A percentile compares a stretch with the other conserved stretches of the same genome.
phyloP scores from a whole-genome alignment of 2,797 vertebrate genomes.

The Alectoris magna region DNA sequence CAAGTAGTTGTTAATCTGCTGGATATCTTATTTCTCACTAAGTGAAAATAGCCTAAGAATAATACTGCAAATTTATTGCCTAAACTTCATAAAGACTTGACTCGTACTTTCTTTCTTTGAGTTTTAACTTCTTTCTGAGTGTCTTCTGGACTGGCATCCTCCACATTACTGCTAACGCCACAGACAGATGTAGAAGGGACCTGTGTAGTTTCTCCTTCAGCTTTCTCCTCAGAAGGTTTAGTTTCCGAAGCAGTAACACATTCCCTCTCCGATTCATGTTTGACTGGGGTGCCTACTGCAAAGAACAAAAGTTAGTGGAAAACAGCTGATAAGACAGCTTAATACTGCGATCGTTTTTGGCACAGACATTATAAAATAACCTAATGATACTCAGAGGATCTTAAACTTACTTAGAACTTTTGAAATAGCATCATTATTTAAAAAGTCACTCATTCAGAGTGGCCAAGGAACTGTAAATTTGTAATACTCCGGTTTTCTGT shows the following conservation, averaged over 20 bases:
- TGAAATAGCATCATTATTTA: not conserved
- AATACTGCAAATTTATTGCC: not conserved
- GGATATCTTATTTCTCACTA: not conserved
- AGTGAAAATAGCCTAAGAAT: not conserved
- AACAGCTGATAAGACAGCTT: not conserved
- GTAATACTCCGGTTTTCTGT: not conserved
- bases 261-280: conserved; percentile 71
- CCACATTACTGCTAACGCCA: conserved; percentile 84
- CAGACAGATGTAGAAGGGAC: conserved; percentile 89
- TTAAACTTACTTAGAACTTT: not conserved
- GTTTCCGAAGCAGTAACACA: conserved; percentile 88
- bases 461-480: not conserved
- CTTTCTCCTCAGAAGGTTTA: conserved; percentile 85
- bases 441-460: not conserved
- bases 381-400: not conserved
- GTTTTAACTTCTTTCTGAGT: conserved; percentile 87
- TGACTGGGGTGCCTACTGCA: not conserved
- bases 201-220: conserved; percentile 84
- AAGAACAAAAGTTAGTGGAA: not conserved
- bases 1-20: not conserved
- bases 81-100: not conserved
- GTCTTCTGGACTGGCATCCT: conserved; percentile 84
- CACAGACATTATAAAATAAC: not conserved
- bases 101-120: conserved; percentile 78
- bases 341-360: not conserved